These are phyloP conservation scores for Hylaeus volcanicus DNA, from an alignment of 1,140 invertebrate species.

Conservation along the genomic window DNA sequence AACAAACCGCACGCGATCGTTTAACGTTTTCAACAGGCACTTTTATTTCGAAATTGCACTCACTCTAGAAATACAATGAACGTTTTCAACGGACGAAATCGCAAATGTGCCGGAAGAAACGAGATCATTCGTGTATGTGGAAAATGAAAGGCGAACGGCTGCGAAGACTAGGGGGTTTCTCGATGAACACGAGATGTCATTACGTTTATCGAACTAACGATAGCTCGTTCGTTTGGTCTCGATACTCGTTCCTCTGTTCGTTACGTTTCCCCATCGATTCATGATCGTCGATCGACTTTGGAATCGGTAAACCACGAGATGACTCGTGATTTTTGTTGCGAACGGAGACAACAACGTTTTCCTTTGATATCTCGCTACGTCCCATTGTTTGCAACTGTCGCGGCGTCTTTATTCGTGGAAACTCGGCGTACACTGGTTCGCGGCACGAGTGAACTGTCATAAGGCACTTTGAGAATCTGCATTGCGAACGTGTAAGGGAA, in stretches of 20 bases:
- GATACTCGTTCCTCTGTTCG: conserved; percentile 7
- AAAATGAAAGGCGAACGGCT: conserved; percentile 10
- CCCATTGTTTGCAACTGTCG: conserved; percentile 8
- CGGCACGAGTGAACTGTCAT: conserved; percentile 55
- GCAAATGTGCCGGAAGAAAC: conserved; percentile 51
- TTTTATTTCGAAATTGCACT: conserved; percentile 55
- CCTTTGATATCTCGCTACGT: not conserved
- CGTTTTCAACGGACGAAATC: conserved; percentile 37
- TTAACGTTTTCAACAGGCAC: not conserved
- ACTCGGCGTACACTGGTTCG: conserved; percentile 44
- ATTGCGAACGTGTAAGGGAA: conserved; percentile 43
- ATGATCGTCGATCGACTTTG: conserved; percentile 5
- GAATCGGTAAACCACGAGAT: not conserved
- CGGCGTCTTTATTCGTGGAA: conserved; percentile 29
- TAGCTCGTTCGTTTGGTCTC: conserved; percentile 6
- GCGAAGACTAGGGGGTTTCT: conserved; percentile 42
- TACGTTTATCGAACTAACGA: not conserved
- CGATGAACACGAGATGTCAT: conserved; percentile 31
- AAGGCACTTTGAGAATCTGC: conserved; percentile 61
- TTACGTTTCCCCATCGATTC: too few relatives aligned
- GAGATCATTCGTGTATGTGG: not conserved
- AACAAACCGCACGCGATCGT: not conserved
- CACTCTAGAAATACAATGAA: conserved; percentile 52
- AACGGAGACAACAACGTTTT: not conserved
- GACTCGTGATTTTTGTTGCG: too few relatives aligned